These are phyloP conservation scores for Dorcus parallelipipedus DNA, from an alignment of 2,888 invertebrate species.

Conservation along the genomic window DNA sequence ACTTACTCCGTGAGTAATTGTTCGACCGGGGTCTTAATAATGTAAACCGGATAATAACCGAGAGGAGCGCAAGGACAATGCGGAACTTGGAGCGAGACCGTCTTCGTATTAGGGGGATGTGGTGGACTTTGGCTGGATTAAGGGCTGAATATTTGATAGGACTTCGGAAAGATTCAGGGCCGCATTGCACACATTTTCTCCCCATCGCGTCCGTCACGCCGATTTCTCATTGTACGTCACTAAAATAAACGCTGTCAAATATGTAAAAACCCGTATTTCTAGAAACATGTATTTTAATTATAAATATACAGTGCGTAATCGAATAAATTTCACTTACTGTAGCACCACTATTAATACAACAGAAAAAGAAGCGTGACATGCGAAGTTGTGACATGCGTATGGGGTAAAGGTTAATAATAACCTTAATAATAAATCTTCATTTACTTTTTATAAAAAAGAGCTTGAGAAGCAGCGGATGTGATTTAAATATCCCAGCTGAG, in stretches of 20 bases:
- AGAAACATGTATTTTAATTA: no score
- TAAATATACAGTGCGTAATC: no score
- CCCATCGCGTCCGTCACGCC: no score
- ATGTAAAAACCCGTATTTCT: not conserved
- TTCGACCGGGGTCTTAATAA: slow-evolving; percentile 24
- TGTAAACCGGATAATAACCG: slow-evolving; percentile 29
- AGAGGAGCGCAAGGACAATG: slow-evolving; percentile 27
- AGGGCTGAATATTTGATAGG: slow-evolving; percentile 37
- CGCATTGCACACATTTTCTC: slow-evolving; percentile 17
- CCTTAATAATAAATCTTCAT: no score
- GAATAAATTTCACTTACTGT: no score
- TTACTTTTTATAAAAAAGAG: no score
- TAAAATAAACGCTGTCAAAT: not conserved
- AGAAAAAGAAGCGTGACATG: no score
- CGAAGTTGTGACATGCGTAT: no score
- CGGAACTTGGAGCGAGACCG: slow-evolving; percentile 21
- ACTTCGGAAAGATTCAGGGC: slow-evolving; percentile 20
- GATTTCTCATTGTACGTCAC: not conserved
- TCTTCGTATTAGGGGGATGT: slow-evolving; percentile 29
- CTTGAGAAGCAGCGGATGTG: no score
- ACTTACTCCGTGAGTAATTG: slow-evolving; percentile 16
- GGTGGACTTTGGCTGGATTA: slow-evolving; percentile 34
- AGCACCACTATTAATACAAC: no score
- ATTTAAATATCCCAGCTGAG: no score
- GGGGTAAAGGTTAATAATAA: no score